Evolutionary conservation across 2,888 invertebrate species (phyloP), one percentile per base, ranked within the genome.

Genomic region (Dasysyrphus albostriatus): DNA sequence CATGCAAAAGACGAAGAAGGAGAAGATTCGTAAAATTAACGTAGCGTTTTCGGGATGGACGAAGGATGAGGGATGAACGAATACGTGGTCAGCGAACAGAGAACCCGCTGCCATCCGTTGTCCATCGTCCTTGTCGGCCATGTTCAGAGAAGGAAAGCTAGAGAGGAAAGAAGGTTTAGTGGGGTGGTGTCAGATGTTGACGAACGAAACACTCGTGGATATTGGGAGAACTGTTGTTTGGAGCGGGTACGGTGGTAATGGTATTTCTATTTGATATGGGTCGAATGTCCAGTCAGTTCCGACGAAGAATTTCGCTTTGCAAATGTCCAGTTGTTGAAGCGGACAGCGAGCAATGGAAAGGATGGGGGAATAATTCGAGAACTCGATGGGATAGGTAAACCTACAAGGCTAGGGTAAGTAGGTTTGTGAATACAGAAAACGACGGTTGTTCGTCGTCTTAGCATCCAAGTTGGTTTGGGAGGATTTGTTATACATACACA

Each of bases 211-310:
- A 79, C 83, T 87, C 83, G 82, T 87, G 83, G 65, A 78, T 78
- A 78, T 72, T 63, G 77, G 44, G 58, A 70, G 75, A 49, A 8
- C n/a, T 49, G n/a, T 19, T 12, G 7, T 9, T 16, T 51, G 77
- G 65, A 73, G 73, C 80, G 67, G 72, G 47, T 58, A 80, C 63
- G 51, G 79, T 80, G 79, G 83, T 79, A 83, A 80, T 83, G 88
- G 88, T 79, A 83, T 83, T 88, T 83, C 88, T 76, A 83, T 88
- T 88, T 88, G 88, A 88, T 88, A 88, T 88, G 88, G 88, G 88
- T 88, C 88, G 88, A 83, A 88, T 83, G 88, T 88, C 88, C 88
- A 83, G 88, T 88, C 87, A 87, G 87, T 87, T 78, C 87, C 87
- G 83, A 87, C 87, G 87, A 87, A 87, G 87, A 87, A 87, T 83